Evolutionary conservation across 2,888 invertebrate genomes (phyloP).

Genomic region (Chydorus sphaericus): DNA sequence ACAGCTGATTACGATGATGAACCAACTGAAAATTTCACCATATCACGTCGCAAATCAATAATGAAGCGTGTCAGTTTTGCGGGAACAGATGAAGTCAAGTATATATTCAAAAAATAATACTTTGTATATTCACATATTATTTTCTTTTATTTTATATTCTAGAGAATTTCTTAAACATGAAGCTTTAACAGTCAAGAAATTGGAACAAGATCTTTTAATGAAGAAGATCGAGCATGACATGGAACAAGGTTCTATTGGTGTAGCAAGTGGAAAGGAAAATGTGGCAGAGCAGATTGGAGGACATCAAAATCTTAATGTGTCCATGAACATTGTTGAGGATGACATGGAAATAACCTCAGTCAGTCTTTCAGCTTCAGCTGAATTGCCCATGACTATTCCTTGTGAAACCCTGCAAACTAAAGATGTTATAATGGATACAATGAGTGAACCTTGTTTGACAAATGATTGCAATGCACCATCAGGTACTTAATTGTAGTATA

Average conservation of each 20-base stretch:
- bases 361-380: neutral
- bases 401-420: neutral
- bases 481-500: too few species aligned
- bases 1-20: neutral
- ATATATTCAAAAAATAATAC: neutral
- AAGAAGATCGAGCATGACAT: neutral
- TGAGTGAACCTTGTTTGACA: neutral
- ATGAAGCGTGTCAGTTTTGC: neutral
- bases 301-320: neutral
- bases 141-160: too few species aligned
- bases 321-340: neutral
- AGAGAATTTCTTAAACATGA: neutral
- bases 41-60: neutral
- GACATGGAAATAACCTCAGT: neutral
- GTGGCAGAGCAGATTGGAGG: neutral
- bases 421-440: neutral
- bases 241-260: neutral
- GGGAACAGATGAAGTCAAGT: neutral
- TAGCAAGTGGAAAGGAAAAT: neutral
- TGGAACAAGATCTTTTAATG: neutral
- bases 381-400: neutral
- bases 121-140: neutral
- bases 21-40: neutral
- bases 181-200: neutral
- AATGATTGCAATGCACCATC: neutral